Conservation (phyloP, 2,888 invertebrate genomes). For the Rhopalosiphum nymphaeae region DNA sequence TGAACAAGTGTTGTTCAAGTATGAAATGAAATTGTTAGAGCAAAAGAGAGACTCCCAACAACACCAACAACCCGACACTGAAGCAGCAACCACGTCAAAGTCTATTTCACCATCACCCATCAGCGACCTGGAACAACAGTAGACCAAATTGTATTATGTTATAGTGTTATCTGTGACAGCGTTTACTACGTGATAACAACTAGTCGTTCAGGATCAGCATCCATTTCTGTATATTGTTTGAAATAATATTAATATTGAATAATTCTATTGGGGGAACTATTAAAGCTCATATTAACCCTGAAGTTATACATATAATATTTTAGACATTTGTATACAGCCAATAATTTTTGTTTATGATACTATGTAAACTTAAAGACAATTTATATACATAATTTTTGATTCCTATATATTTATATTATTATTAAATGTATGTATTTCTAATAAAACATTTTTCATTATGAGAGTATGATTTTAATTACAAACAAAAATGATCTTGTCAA, state of each 20-base stretch:
- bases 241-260: conserved; percentile 2
- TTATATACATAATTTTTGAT: conserved; percentile 37
- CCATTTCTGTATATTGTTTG: not conserved
- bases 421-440: conserved; percentile 25
- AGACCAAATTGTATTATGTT: not conserved
- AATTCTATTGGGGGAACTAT: not conserved
- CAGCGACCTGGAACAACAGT: conserved; percentile 52
- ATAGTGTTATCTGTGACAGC: not conserved
- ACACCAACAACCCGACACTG: conserved; percentile 1
- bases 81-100: conserved; percentile 51
- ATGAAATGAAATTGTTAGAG: conserved; percentile 59
- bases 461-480: not conserved
- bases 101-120: conserved; percentile 47
- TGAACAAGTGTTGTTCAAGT: conserved; percentile 59
- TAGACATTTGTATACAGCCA: conserved; percentile 11
- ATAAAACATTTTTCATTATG: not conserved
- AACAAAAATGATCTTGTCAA: not conserved
- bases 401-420: conserved; percentile 40
- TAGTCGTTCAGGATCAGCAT: not conserved
- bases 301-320: conserved; percentile 1
- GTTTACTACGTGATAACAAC: too few species aligned
- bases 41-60: conserved; percentile 53
- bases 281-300: not conserved
- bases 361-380: conserved; percentile 16
- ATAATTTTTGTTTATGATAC: not conserved